phyloP scores from a whole-genome alignment of 2,113 vertebrate species.

The Coracopsis vasa region DNA sequence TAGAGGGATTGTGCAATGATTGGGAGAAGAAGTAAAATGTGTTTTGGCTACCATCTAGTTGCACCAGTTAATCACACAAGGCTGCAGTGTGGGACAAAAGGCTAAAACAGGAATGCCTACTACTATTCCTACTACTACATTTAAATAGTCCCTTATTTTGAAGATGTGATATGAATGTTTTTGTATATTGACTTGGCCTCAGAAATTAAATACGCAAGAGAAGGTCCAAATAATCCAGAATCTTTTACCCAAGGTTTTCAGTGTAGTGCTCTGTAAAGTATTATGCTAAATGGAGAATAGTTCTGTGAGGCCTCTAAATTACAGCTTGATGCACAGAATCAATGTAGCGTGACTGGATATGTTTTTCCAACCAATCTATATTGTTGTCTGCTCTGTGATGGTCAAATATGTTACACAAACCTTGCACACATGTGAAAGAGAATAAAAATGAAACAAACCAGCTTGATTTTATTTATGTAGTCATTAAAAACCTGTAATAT shows the following conservation, averaged over 20 bases:
- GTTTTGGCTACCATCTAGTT: background rate
- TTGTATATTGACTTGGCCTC: background rate
- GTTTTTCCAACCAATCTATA: background rate
- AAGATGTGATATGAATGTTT: background rate
- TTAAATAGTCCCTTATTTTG: background rate
- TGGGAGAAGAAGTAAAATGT: background rate
- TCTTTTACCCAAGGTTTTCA: background rate
- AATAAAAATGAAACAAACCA: background rate
- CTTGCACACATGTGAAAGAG: background rate
- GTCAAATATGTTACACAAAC: background rate
- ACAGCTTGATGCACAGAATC: background rate
- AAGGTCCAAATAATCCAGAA: background rate
- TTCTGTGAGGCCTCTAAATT: background rate
- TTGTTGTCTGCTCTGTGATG: background rate
- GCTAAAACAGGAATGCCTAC: background rate
- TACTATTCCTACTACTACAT: background rate
- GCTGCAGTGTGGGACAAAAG: background rate
- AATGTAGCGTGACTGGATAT: background rate
- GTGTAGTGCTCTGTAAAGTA: background rate
- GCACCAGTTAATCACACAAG: background rate
- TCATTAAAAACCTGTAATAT: background rate
- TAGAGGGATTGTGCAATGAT: background rate
- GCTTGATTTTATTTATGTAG: background rate
- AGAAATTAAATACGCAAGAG: background rate
- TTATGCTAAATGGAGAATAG: background rate